Evolutionary conservation across 2,113 vertebrate genomes (phyloP), one percentile per base, ranked within the genome.

Genomic region (Oceanodroma tethys): DNA sequence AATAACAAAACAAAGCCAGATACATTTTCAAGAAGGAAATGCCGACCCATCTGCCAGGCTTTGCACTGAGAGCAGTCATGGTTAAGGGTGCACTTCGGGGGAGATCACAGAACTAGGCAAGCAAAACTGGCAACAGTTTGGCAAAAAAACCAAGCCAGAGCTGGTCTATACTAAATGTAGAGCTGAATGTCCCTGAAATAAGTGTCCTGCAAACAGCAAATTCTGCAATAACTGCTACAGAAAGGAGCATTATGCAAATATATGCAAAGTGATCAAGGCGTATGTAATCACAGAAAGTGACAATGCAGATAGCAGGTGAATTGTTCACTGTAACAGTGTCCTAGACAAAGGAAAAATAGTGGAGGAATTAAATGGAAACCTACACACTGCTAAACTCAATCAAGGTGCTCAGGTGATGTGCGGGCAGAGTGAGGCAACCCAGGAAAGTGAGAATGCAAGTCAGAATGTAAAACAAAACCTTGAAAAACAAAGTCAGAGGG

Each of bases 11-110:
- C 26, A 63, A 75, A 79, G 32, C 19, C 52, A 74, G 60, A 20
- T 34, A 12, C 7, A 36, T 10, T n/a, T n/a, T n/a, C 23, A 45
- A 1, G 4, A 45, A n/a, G 58, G 21, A 68, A 52, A 43, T 11
- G 45, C 26, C 0, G 7, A 47, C 19, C 34, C 65, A 42, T 27
- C 36, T 30, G 43, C 2, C 16, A 1, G 0, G n/a, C 43, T 12
- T 4, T 10, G 36, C 70, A 13, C 42, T 7, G 34, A 40, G 67
- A 71, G 53, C 43, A 70, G 55, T 2, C 1, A 4, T 12, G 23
- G 20, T 32, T 29, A 30, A 23, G 23, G 63, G 21, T 15, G 38
- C 11, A 6, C 18, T 55, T 53, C 34, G 60, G 56, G 68, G 55
- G 50, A 62, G 67, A 43, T 17, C 59, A 27, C 48, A 48, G 58